Percentiles rank a stretch among this genome's conserved stretches.
phyloP scores from a whole-genome alignment of 2,888 invertebrate genomes.

The Diadromus collaris region DNA sequence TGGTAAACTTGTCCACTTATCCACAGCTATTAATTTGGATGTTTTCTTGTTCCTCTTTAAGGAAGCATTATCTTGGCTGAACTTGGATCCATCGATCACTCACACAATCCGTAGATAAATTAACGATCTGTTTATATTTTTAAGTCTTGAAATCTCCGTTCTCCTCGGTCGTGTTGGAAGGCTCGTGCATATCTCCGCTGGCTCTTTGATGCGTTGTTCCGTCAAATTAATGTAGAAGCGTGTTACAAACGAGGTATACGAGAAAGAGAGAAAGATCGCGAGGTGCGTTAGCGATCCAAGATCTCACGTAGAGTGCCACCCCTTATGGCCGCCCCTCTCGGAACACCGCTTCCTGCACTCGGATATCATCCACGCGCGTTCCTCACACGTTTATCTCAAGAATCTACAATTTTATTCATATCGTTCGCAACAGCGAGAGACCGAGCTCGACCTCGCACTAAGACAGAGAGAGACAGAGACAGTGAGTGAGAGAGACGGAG shows the following conservation, averaged over 20 bases:
- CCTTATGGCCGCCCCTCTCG: conserved; percentile 37
- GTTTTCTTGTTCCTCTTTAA: neutral
- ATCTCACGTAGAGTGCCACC: conserved; percentile 43
- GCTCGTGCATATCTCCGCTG: conserved; percentile 4
- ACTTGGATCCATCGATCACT: neutral
- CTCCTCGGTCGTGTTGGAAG: neutral
- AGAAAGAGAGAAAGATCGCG: conserved; percentile 6
- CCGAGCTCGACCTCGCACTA: conserved; percentile 6
- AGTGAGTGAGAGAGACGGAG: conserved; percentile 40
- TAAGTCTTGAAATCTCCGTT: neutral
- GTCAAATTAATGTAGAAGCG: conserved; percentile 30
- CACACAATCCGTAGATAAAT: neutral
- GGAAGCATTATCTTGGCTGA: neutral
- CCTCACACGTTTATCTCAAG: conserved; percentile 64
- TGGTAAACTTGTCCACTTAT: neutral
- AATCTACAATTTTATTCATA: conserved; percentile 78
- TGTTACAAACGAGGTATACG: conserved; percentile 41
- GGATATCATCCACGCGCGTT: conserved; percentile 54
- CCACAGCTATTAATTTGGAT: neutral
- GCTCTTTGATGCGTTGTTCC: neutral
- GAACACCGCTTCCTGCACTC: conserved; percentile 48
- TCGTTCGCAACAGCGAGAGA: conserved; percentile 58
- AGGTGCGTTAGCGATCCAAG: conserved; percentile 19
- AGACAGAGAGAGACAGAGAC: conserved; percentile 45
- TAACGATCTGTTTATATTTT: neutral